Evolutionary conservation across 2,113 vertebrate genomes (phyloP).

Genomic region (Pteruthius melanotis): DNA sequence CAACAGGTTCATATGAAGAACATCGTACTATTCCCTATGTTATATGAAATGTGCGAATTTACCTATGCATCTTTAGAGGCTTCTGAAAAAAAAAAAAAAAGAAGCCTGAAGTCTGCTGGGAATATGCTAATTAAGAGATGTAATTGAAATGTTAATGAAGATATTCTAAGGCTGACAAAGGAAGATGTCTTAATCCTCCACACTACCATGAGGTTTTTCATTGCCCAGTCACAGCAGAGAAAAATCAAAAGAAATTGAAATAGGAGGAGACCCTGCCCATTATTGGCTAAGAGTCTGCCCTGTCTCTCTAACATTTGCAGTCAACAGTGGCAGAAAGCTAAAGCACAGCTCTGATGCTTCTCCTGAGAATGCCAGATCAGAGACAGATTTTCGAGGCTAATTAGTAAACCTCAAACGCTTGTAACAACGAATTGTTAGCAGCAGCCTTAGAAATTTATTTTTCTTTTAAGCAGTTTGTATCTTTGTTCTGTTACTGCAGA

Average conservation of each 20-base stretch:
- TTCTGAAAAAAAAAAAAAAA: conserved; percentile 11
- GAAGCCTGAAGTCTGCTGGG: not conserved
- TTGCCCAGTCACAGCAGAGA: not conserved
- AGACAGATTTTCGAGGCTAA: not conserved
- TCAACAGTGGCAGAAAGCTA: not conserved
- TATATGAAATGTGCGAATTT: not conserved
- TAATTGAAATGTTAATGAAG: conserved; percentile 25
- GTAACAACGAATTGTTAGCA: not conserved
- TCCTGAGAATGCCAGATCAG: not conserved
- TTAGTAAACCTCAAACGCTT: not conserved
- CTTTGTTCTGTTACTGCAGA: not conserved
- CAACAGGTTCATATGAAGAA: not conserved
- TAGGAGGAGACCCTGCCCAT: not conserved
- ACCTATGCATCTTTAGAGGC: not conserved
- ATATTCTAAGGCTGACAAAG: not conserved
- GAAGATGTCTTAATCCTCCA: conserved; percentile 26
- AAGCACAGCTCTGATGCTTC: not conserved
- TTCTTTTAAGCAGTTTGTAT: conserved; percentile 5
- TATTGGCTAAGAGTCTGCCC: not conserved
- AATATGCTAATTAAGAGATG: conserved; percentile 33
- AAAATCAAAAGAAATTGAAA: not conserved
- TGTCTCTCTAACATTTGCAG: not conserved
- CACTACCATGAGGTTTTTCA: not conserved
- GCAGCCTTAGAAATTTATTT: not conserved
- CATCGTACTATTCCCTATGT: not conserved